Evolutionary conservation across 2,797 vertebrate species (phyloP).

Genomic region (Pseudochaenichthys georgianus): DNA sequence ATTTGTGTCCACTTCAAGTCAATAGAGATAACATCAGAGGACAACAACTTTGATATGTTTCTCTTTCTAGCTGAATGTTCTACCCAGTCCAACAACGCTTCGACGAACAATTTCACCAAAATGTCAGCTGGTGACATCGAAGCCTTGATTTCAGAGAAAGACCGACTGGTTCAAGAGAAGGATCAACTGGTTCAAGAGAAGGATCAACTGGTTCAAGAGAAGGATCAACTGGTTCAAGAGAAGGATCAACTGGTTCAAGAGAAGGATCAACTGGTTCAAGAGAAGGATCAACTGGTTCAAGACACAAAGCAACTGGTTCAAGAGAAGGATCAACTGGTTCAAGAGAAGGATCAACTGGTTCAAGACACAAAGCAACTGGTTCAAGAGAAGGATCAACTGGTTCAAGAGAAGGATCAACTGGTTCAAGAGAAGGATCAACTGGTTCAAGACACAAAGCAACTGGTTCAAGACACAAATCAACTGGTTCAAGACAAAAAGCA

Average conservation of each 20-base stretch:
- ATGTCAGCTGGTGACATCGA: conserved; percentile 5
- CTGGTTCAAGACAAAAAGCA: background rate
- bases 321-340: too few species aligned
- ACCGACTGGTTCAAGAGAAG: background rate
- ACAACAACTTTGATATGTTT: background rate
- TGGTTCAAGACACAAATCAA: background rate
- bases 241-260: background rate
- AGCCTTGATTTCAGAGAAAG: conserved; percentile 11
- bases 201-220: background rate
- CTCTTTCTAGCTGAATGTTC: background rate
- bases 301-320: background rate
- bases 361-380: too few species aligned
- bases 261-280: too few species aligned
- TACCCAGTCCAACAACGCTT: background rate
- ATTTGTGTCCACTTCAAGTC: too few species aligned
- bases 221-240: accelerated
- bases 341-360: too few species aligned
- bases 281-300: background rate
- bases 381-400: too few species aligned
- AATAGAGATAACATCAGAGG: background rate
- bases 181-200: too few species aligned
- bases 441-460: background rate
- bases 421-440: background rate
- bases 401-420: too few species aligned
- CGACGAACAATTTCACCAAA: background rate